These are phyloP conservation scores for Caranx ignobilis DNA, from an alignment of 2,113 vertebrate genomes.

Conservation along the genomic window DNA sequence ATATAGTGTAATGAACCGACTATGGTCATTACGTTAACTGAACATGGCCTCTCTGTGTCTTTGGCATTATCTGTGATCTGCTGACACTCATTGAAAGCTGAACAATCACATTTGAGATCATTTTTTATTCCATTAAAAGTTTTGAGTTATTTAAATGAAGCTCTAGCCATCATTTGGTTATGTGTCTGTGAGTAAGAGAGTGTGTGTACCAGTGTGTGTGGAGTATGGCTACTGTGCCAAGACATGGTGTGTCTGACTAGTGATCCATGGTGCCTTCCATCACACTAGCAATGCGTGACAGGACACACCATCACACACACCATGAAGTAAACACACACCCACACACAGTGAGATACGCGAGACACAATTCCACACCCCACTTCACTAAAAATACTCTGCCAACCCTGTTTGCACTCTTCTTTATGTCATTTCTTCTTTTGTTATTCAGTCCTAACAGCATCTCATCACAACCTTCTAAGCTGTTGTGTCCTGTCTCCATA, in stretches of 20 bases:
- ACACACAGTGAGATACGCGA: slow-evolving; percentile 15
- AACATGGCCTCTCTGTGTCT: neutral
- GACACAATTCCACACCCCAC: slow-evolving; percentile 19
- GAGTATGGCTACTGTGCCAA: slow-evolving; percentile 10
- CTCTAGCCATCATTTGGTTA: neutral
- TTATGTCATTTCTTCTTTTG: neutral
- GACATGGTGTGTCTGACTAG: slow-evolving; percentile 51
- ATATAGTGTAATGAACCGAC: too few species aligned
- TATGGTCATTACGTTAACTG: too few species aligned
- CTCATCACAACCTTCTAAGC: slow-evolving; percentile 9
- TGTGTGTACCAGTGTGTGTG: neutral
- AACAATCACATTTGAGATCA: neutral
- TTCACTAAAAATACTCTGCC: slow-evolving; percentile 9
- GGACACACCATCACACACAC: slow-evolving; percentile 36
- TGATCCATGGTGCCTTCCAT: slow-evolving; percentile 65
- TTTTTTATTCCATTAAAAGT: too few species aligned
- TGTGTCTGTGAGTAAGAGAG: slow-evolving; percentile 8
- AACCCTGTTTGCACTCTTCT: neutral
- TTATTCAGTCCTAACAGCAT: neutral
- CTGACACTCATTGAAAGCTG: neutral
- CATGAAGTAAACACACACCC: slow-evolving; percentile 9
- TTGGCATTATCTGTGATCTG: neutral
- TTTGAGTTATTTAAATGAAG: slow-evolving; percentile 10
- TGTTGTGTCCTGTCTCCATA: slow-evolving; percentile 8
- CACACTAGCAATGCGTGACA: slow-evolving; percentile 48